These are phyloP conservation scores for Graphium colonna DNA, from an alignment of 2,888 invertebrate species.

Conservation along the genomic window DNA sequence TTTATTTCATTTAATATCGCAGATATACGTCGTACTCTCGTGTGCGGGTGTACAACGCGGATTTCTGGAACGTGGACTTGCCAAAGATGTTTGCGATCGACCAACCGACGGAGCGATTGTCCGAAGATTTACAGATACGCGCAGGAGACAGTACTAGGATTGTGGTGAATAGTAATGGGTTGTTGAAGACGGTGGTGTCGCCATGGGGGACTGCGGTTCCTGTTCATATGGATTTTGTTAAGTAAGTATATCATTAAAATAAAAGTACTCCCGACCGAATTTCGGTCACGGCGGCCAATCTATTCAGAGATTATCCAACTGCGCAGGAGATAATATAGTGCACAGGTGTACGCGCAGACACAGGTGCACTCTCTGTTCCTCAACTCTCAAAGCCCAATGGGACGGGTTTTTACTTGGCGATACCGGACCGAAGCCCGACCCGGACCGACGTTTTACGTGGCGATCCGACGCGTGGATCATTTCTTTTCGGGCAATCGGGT, in stretches of 20 bases:
- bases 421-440: no score
- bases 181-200: conserved; percentile 84
- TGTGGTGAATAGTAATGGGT: conserved; percentile 83
- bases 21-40: conserved; percentile 77
- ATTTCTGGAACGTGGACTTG: conserved; percentile 64
- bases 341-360: no score
- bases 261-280: no score
- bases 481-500: no score
- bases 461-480: no score
- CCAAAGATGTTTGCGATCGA: conserved; percentile 68
- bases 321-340: no score
- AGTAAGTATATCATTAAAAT: conserved; percentile 79
- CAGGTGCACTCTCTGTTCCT: no score
- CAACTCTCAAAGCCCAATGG: no score
- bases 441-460: no score
- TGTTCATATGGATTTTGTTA: conserved; percentile 88
- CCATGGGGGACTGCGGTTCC: conserved; percentile 60
- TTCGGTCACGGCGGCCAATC: no score
- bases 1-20: conserved; percentile 3
- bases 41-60: conserved; percentile 76
- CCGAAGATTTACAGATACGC: conserved; percentile 54
- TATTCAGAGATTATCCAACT: no score
- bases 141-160: conserved; percentile 66
- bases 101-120: conserved; percentile 48
- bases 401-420: not conserved